Base-by-base conservation (phyloP, 2,113 vertebrate species). In the Podilymbus podiceps region DNA sequence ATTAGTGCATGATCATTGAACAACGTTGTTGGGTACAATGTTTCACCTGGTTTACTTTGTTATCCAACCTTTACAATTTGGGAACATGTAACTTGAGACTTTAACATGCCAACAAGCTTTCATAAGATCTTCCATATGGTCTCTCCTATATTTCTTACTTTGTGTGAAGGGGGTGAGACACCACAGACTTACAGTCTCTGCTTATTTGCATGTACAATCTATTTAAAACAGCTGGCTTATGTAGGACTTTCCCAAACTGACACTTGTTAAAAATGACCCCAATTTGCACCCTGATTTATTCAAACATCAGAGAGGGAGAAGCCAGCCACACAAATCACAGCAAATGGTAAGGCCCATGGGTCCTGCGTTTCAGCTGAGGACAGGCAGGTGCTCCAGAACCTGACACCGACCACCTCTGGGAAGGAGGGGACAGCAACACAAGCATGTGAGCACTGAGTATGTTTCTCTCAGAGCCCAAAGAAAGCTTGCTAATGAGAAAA, bases 391-490 rank as follows among this genome's bases (percentile, higher is more conserved):
- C 28, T 82, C 69, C 52, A 72, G 56, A 73, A 49, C 10, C n/a
- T 38, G 28, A 62, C 47, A 67, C 5, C 0, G 1, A 50, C 9
- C 63, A 76, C 40, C 33, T 56, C 68, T 56, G 42, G 52, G 68
- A 91, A 77, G 83, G 77, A 58, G 7, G 22, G 31, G 23, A 44
- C 3, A 6, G 18, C 15, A 21, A 74, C 20, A 60, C 11, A 72
- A 72, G 44, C 21, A 55, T 1, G 2, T 1, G 2, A 73, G n/a
- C 30, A 74, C 50, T 22, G 44, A 5, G 2, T 9, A 1, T 6
- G 9, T 27, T 56, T 55, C 38, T 60, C 33, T 46, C 25, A 86
- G 68, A 81, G 63, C 12, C 13, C 31, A 89, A 64, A 74, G n/a
- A 27, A 84, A 78, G 31, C 9, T 40, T 33, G 40, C 69, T 75